Percentiles rank a stretch among this genome's conserved stretches.
phyloP scores from a whole-genome alignment of 2,113 vertebrate genomes.

The Urocynchramus pylzowi region DNA sequence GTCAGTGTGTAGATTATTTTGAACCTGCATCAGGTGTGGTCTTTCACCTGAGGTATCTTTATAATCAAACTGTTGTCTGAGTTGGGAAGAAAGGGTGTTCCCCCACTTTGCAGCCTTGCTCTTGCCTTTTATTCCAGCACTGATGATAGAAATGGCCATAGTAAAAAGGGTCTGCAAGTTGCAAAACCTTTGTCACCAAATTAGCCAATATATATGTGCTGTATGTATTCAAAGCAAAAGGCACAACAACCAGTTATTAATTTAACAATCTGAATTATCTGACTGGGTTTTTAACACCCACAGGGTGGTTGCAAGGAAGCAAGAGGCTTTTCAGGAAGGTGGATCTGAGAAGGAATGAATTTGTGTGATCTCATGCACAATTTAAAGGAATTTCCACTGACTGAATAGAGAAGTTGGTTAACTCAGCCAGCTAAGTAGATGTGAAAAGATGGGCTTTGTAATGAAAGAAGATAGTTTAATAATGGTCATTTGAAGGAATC shows the following conservation, averaged over 20 bases:
- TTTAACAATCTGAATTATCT: not conserved
- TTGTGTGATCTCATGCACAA: not conserved
- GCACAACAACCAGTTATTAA: not conserved
- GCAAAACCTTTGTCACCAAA: not conserved
- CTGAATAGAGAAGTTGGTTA: not conserved
- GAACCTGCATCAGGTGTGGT: not conserved
- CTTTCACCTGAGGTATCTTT: not conserved
- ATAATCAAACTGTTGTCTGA: not conserved
- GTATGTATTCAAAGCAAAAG: not conserved
- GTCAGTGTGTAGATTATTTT: not conserved
- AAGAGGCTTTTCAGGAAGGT: not conserved
- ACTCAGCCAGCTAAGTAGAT: not conserved
- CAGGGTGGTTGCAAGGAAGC: not conserved
- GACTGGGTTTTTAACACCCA: not conserved
- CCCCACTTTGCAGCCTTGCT: not conserved
- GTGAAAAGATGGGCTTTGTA: not conserved
- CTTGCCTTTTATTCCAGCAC: not conserved
- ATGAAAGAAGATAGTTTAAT: not conserved
- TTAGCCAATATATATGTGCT: not conserved
- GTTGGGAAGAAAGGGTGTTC: not conserved
- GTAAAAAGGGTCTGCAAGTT: not conserved
- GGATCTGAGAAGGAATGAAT: not conserved
- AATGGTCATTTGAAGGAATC: not conserved
- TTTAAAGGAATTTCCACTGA: not conserved
- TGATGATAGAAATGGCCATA: not conserved